These are phyloP conservation scores for Therioaphis trifolii DNA, from an alignment of 2,888 invertebrate genomes.

Conservation along the genomic window DNA sequence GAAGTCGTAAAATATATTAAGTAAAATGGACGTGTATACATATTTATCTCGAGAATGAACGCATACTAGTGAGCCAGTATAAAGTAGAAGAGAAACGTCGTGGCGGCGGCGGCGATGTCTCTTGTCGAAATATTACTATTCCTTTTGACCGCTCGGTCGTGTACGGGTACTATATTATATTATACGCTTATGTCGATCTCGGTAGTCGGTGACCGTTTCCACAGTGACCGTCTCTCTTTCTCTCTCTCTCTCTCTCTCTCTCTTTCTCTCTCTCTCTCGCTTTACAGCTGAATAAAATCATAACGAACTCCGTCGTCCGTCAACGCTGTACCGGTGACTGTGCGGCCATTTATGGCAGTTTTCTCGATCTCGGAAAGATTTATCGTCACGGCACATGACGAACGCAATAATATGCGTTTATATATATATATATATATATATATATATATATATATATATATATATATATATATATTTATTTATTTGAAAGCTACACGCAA, in stretches of 20 bases:
- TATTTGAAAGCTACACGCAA: slow-evolving; percentile 2
- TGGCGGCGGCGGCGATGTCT: background rate
- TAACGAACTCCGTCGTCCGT: slow-evolving; percentile 37
- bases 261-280: background rate
- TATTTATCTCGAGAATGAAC: background rate
- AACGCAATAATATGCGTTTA: background rate
- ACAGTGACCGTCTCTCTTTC: background rate
- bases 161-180: background rate
- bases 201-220: background rate
- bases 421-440: background rate
- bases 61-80: background rate
- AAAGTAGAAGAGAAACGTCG: slow-evolving; percentile 8
- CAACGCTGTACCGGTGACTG: slow-evolving; percentile 2
- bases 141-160: background rate
- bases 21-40: background rate
- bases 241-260: no score
- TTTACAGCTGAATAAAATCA: slow-evolving; percentile 40
- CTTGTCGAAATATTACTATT: slow-evolving; percentile 18
- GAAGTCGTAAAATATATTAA: slow-evolving; percentile 4
- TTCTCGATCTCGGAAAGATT: slow-evolving; percentile 40
- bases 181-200: no score
- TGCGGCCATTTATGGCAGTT: slow-evolving; percentile 55
- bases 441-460: background rate
- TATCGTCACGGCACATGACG: slow-evolving; percentile 9
- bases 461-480: background rate